Conservation (phyloP, 2,113 vertebrate species). For the Archocentrus centrarchus region DNA sequence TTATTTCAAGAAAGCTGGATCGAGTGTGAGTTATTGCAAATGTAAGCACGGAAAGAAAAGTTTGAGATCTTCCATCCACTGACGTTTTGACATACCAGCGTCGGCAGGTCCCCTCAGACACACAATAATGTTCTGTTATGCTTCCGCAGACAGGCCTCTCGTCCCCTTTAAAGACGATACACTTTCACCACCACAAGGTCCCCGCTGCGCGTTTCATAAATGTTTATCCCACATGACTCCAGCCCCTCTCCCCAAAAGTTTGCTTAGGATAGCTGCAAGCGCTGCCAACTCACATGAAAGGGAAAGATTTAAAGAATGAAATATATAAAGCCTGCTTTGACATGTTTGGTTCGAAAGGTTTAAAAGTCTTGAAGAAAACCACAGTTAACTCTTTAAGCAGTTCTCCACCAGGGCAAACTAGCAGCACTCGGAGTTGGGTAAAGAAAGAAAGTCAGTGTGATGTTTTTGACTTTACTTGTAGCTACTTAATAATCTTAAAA, state of each 20-base stretch:
- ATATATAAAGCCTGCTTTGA: constrained; percentile 59
- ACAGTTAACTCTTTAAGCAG: constrained; percentile 68
- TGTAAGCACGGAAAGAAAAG: constrained; percentile 26
- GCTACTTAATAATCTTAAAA: not conserved
- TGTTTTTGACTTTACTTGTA: not conserved
- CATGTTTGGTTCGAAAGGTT: constrained; percentile 52
- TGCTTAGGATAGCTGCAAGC: constrained; percentile 42
- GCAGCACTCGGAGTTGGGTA: constrained; percentile 18
- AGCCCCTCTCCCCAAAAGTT: constrained; percentile 52
- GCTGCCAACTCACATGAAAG: constrained; percentile 61
- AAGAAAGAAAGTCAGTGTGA: constrained; percentile 2
- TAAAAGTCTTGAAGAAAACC: constrained; percentile 55
- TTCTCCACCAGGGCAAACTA: constrained; percentile 38
- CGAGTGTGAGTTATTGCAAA: constrained; percentile 17
- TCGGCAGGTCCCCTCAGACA: constrained; percentile 57
- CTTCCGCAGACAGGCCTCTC: constrained; percentile 53
- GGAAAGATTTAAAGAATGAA: constrained; percentile 45
- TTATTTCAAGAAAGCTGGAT: not conserved
- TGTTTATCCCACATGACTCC: constrained; percentile 69
- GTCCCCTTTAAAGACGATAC: constrained; percentile 65
- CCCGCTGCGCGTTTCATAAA: constrained; percentile 68
- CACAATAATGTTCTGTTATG: constrained; percentile 62
- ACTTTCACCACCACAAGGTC: constrained; percentile 52
- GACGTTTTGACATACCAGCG: constrained; percentile 48
- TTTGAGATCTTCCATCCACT: constrained; percentile 42